Percentiles rank a stretch among this genome's conserved stretches.
phyloP scores from a whole-genome alignment of 2,113 vertebrate genomes.

The Beaufortia kweichowensis region DNA sequence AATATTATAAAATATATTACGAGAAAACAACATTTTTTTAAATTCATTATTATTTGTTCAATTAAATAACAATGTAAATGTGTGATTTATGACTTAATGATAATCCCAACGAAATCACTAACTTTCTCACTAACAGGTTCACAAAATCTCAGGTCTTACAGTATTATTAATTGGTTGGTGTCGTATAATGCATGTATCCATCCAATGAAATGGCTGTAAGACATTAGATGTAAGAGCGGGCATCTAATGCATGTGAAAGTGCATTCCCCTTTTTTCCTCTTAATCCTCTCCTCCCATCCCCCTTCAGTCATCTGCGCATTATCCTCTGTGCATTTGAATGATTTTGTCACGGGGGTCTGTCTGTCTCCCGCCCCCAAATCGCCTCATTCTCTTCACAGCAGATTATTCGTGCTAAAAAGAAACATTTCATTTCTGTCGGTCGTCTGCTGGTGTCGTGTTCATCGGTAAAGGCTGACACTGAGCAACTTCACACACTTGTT shows the following conservation, averaged over 20 bases:
- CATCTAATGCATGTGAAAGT: slow-evolving; percentile 6
- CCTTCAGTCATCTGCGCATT: slow-evolving; percentile 57
- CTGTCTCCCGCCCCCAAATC: slow-evolving; percentile 69
- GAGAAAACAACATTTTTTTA: too few relatives aligned
- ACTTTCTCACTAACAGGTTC: too few relatives aligned
- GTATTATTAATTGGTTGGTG: too few relatives aligned
- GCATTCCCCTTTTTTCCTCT: slow-evolving; percentile 46
- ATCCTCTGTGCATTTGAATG: slow-evolving; percentile 74
- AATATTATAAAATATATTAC: too few relatives aligned
- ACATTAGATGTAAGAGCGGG: too few relatives aligned
- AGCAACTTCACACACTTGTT: slow-evolving; percentile 64
- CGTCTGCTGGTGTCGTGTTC: slow-evolving; percentile 67
- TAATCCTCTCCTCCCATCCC: slow-evolving; percentile 35
- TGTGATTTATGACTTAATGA: too few relatives aligned
- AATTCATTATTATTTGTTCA: too few relatives aligned
- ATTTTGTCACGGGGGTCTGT: slow-evolving; percentile 63
- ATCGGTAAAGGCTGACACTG: slow-evolving; percentile 69
- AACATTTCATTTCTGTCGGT: slow-evolving; percentile 72
- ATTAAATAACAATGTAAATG: too few relatives aligned
- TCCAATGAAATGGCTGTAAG: slow-evolving; percentile 11
- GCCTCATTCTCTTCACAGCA: slow-evolving; percentile 65
- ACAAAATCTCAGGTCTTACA: too few relatives aligned
- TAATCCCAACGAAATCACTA: too few relatives aligned
- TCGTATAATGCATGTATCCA: slow-evolving; percentile 61
- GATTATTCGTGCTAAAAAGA: slow-evolving; percentile 68